Conservation (phyloP, 2,888 invertebrate species). For the Athetis lepigone region DNA sequence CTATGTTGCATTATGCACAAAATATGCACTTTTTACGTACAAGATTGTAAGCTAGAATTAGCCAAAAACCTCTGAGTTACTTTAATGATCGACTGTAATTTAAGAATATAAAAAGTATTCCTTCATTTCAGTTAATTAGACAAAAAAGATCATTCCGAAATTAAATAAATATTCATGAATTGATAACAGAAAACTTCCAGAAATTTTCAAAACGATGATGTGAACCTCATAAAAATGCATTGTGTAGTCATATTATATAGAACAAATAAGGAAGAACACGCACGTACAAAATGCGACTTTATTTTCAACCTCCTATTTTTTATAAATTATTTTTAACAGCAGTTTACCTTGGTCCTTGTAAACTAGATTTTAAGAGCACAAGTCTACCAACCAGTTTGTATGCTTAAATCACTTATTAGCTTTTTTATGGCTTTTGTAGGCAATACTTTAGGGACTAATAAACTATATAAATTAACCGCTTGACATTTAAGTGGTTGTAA, state of each 20-base stretch:
- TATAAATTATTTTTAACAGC: neutral
- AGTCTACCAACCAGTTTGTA: slow-evolving; percentile 9
- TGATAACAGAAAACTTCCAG: neutral
- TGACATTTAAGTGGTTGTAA: neutral
- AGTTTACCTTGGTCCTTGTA: neutral
- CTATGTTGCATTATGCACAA: too few species aligned
- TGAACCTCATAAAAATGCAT: neutral
- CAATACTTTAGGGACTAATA: neutral
- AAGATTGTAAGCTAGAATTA: too few species aligned
- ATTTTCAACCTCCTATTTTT: neutral
- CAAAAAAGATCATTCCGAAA: too few species aligned
- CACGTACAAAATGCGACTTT: too few species aligned
- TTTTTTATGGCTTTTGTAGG: neutral
- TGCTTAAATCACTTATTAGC: neutral
- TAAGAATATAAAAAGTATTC: too few species aligned
- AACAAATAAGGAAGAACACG: neutral
- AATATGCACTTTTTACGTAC: too few species aligned
- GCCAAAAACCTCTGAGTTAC: too few species aligned
- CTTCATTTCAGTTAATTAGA: neutral
- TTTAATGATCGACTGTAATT: too few species aligned
- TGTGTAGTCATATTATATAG: neutral
- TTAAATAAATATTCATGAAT: neutral
- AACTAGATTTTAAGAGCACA: slow-evolving; percentile 1
- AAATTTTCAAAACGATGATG: neutral
- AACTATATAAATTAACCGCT: neutral